A percentile compares a stretch with the other conserved stretches of the same genome.
Evolutionary conservation across 2,888 invertebrate genomes (phyloP).

Genomic region (Trachelus troglodyta): DNA sequence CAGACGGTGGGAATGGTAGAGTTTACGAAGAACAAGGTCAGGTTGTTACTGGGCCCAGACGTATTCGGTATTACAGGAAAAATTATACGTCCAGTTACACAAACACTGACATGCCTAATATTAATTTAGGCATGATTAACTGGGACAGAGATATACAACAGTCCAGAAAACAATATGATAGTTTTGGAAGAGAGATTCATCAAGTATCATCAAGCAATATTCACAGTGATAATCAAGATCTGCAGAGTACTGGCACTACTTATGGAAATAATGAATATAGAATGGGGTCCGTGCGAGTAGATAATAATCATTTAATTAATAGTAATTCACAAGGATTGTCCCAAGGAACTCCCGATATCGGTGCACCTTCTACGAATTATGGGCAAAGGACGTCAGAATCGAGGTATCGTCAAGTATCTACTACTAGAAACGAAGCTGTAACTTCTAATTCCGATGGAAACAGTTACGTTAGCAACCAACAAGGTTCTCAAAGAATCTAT

Average conservation of each 20-base stretch:
- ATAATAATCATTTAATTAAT: not conserved
- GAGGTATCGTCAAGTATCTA: not conserved
- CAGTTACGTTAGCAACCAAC: not conserved
- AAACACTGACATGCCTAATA: not conserved
- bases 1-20: slow-evolving; percentile 25
- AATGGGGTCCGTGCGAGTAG: not conserved
- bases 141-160: slow-evolving; percentile 29
- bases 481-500: not conserved
- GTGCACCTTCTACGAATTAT: not conserved
- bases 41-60: slow-evolving; percentile 41
- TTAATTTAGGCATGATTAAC: slow-evolving; percentile 2
- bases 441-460: not conserved
- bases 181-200: slow-evolving; percentile 28
- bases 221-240: not conserved
- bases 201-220: slow-evolving; percentile 6
- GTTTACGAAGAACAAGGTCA: slow-evolving; percentile 37
- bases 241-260: not conserved
- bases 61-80: slow-evolving; percentile 48
- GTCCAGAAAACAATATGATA: slow-evolving; percentile 31
- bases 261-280: not conserved
- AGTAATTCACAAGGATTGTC: not conserved
- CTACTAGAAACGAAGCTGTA: not conserved
- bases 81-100: slow-evolving; percentile 52
- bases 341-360: not conserved
- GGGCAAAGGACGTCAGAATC: not conserved